Evolutionary conservation across 53 echinoderm and acorn worm species (phyloP), one percentile per base, ranked within the genome.

Genomic region (Zoroaster sp.): DNA sequence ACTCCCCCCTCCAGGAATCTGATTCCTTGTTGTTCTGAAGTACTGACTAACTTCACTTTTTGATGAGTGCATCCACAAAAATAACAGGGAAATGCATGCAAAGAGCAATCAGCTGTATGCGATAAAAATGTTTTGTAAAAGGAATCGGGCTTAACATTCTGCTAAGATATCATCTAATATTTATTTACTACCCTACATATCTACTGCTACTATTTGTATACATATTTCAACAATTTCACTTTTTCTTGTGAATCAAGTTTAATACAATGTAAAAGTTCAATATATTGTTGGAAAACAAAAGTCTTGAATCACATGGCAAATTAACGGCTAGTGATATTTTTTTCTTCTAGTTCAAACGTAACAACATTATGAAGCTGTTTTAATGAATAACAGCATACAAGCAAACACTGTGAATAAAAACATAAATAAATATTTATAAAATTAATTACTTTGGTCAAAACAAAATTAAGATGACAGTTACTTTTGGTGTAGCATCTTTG

Each of bases 231-330:
- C 76, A 35, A 76, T 46, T 51, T 69, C 35, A 34, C 35, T 7
- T 12, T 12, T 46, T 69, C 32, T 76, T 76, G 15, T 30, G 32
- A 76, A 76, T 15, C 51, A 76, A 52, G 45, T 76, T 38, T 49
- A 34, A 52, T 76, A 51, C 35, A 35, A 30, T 35, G 51, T 76
- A 51, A 76, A 76, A 51, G 51, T 76, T 73, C 25, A 42, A n/a
- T 49, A 76, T 75, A 49, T 4, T 28, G 6, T 31, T 4, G 34
- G n/a, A n/a, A 79, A 55, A 79, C 38, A 20, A 35, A 37, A 35
- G 55, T 79, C 79, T 63, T 59, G 79, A 79, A 79, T 81, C 67
- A 81, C 66, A 40, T 81, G 81, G 81, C 81, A 81, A 81, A 67
- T 42, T 66, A 40, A 43, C 17, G 81, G 81, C 81, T 81, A 59